Conservation (phyloP, 2,113 vertebrate genomes). For the Marmota monax region DNA sequence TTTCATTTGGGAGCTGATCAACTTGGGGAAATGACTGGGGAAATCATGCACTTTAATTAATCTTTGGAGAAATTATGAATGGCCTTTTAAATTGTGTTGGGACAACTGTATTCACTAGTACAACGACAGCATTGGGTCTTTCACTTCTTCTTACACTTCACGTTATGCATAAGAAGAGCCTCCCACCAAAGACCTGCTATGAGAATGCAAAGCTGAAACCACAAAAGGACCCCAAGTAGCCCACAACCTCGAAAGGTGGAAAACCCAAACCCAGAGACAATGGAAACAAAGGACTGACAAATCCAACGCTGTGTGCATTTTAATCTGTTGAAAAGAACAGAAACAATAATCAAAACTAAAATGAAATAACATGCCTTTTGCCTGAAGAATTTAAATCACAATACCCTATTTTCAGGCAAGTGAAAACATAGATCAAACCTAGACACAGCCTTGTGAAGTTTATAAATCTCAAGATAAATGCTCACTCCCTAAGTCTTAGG, state of each 20-base stretch:
- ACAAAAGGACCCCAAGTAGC: neutral
- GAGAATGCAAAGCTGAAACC: neutral
- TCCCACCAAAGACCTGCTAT: neutral
- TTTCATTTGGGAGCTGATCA: neutral
- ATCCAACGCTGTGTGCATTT: neutral
- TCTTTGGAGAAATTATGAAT: neutral
- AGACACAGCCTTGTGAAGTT: neutral
- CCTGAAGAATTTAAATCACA: constrained; percentile 18
- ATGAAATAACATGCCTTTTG: neutral
- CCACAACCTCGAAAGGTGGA: neutral
- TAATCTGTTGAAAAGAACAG: neutral
- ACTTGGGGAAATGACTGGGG: neutral
- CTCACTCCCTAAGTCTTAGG: neutral
- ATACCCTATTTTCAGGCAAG: neutral
- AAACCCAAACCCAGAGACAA: neutral
- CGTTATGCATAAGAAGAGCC: neutral
- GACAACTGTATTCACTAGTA: neutral
- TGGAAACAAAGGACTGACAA: neutral
- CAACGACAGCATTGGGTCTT: neutral
- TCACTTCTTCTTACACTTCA: neutral
- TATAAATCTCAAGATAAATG: constrained; percentile 37
- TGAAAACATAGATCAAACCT: neutral
- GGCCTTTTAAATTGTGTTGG: neutral
- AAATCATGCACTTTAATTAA: neutral
- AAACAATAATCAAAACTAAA: neutral